phyloP scores from a whole-genome alignment of 2,888 invertebrate genomes.

The Orthosia gothica region DNA sequence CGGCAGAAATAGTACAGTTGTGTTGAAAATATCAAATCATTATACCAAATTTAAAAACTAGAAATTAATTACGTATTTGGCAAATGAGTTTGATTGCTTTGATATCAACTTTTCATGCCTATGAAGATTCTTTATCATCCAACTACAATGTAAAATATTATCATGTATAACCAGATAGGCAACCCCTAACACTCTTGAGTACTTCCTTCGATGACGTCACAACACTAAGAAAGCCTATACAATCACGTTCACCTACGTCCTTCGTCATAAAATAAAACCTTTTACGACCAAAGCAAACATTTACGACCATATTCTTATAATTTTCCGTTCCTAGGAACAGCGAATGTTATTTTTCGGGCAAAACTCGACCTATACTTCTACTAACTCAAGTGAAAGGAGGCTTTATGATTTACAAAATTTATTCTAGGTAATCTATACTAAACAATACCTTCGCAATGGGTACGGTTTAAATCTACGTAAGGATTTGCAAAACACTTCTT shows the following conservation, averaged over 20 bases:
- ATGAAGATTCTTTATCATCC: not conserved
- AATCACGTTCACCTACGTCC: constrained; percentile 23
- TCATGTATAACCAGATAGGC: not conserved
- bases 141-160: not conserved
- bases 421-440: not conserved
- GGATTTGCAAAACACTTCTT: too few species aligned
- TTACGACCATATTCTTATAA: constrained; percentile 49
- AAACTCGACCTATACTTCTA: not conserved
- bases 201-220: constrained; percentile 11
- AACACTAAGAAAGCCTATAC: constrained; percentile 9
- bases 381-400: not conserved
- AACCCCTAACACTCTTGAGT: not conserved
- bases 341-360: constrained; percentile 4
- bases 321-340: constrained; percentile 21
- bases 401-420: not conserved
- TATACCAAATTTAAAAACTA: too few species aligned
- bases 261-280: constrained; percentile 53
- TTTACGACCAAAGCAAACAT: constrained; percentile 47
- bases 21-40: too few species aligned
- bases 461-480: too few species aligned
- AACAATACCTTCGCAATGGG: too few species aligned
- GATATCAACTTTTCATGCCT: not conserved
- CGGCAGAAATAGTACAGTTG: too few species aligned
- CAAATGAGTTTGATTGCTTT: not conserved
- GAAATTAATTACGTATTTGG: too few species aligned